phyloP scores from a whole-genome alignment of 2,113 vertebrate species.

The Oenanthe oenanthe region DNA sequence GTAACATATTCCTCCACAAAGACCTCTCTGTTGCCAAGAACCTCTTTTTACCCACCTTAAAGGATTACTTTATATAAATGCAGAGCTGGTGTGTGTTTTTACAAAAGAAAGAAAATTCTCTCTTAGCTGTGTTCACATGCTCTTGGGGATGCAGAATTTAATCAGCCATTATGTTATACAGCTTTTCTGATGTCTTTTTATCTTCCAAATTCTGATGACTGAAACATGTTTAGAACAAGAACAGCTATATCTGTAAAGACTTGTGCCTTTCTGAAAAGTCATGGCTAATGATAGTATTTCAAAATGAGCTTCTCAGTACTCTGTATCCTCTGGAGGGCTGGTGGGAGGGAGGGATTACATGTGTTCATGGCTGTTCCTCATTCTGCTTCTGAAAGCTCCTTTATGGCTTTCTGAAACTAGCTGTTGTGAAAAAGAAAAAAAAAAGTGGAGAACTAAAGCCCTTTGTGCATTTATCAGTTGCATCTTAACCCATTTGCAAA shows the following conservation, averaged over 20 bases:
- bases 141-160: background rate
- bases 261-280: constrained; percentile 34
- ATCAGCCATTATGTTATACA: background rate
- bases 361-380: background rate
- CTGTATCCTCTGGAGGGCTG: background rate
- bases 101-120: background rate
- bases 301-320: background rate
- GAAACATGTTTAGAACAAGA: constrained; percentile 30
- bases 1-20: constrained; percentile 30
- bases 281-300: constrained; percentile 30
- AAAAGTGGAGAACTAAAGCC: background rate
- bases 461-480: background rate
- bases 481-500: background rate
- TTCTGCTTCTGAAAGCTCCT: background rate
- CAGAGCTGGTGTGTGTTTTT: background rate
- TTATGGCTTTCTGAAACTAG: background rate
- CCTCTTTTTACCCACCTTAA: background rate
- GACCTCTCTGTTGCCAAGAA: background rate
- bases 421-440: background rate
- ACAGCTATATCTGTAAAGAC: constrained; percentile 1
- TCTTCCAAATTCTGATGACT: background rate
- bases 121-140: background rate
- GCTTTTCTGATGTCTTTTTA: background rate
- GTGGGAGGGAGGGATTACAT: background rate
- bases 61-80: background rate